Conservation (phyloP, 2,113 vertebrate genomes). For the Agapornis roseicollis region DNA sequence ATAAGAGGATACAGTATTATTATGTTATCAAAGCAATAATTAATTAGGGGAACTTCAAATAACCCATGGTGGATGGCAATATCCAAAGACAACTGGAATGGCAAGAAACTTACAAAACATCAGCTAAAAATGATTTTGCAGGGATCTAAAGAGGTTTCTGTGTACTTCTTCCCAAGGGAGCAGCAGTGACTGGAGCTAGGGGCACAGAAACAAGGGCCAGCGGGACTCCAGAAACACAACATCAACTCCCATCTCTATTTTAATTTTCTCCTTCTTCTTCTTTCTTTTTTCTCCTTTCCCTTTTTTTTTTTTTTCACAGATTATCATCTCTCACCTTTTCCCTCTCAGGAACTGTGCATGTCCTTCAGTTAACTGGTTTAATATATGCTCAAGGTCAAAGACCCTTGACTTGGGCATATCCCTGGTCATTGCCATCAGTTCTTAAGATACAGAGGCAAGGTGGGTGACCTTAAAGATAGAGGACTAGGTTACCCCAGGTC, state of each 20-base stretch:
- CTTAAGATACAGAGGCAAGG: background rate
- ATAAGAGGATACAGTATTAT: background rate
- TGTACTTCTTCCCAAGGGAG: background rate
- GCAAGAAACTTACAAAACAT: background rate
- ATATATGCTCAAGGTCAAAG: background rate
- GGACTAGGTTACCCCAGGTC: background rate
- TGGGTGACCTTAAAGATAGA: conserved; percentile 28
- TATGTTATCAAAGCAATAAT: background rate
- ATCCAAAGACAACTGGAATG: too few relatives aligned
- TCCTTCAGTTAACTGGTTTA: background rate
- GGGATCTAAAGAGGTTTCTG: background rate
- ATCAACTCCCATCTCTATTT: rapidly evolving
- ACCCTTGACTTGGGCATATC: background rate
- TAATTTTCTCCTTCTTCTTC: rapidly evolving
- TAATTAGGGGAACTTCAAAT: background rate
- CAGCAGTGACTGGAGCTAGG: background rate
- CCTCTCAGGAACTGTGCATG: rapidly evolving
- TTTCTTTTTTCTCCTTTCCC: rapidly evolving
- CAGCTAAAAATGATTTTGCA: background rate
- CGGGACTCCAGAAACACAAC: background rate
- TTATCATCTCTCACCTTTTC: background rate
- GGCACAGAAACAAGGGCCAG: background rate
- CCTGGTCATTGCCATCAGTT: background rate
- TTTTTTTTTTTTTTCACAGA: background rate
- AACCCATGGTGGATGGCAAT: background rate